Conservation (phyloP, 2,113 vertebrate genomes). For the Melozone crissalis region DNA sequence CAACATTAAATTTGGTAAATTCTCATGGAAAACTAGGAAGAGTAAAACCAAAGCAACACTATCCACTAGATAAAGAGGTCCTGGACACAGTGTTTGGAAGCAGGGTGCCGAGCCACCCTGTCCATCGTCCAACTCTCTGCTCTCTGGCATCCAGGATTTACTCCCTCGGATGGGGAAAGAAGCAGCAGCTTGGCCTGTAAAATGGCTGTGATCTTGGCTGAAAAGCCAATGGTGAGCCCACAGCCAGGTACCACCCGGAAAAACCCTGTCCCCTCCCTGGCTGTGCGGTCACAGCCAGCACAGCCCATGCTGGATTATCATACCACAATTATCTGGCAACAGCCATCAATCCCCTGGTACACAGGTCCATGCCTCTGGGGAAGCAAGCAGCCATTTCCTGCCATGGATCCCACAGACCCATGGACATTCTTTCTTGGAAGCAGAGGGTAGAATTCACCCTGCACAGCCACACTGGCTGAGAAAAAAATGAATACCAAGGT, state of each 20-base stretch:
- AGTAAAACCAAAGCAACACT: neutral
- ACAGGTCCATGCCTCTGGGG: neutral
- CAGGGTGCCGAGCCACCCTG: neutral
- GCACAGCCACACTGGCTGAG: neutral
- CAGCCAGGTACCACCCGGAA: neutral
- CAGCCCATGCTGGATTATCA: neutral
- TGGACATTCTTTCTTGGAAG: neutral
- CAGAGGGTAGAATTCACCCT: neutral
- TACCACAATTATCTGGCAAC: neutral
- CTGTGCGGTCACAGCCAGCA: neutral
- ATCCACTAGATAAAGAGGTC: neutral
- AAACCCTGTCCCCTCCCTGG: neutral
- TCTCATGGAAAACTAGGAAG: neutral
- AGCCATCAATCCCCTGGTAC: neutral
- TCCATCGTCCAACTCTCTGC: rapidly evolving
- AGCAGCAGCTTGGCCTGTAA: neutral
- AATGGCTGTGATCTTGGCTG: rapidly evolving
- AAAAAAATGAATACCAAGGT: neutral
- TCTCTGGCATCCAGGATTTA: neutral
- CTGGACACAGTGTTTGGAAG: neutral
- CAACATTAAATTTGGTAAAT: neutral
- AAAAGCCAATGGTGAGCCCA: rapidly evolving
- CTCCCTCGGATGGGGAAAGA: neutral
- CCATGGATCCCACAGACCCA: neutral
- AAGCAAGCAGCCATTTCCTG: neutral